Conservation (phyloP, 2,888 invertebrate species). For the Folsomia manolachei region DNA sequence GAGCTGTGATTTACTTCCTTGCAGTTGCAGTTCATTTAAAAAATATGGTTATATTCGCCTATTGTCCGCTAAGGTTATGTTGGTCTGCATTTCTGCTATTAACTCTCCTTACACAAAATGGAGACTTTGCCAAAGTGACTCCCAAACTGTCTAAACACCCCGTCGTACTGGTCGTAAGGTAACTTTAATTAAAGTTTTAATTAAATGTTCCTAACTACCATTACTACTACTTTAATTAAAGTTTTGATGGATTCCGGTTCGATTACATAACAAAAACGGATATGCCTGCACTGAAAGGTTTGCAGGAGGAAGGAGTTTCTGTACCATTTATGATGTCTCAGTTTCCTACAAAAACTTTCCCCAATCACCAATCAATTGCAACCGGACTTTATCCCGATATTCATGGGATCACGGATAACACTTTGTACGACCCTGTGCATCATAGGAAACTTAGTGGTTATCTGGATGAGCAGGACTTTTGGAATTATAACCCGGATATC, state of each 20-base stretch:
- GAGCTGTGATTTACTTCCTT: too few species aligned
- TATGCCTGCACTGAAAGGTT: constrained; percentile 61
- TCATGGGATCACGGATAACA: constrained; percentile 68
- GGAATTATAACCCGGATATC: constrained; percentile 34
- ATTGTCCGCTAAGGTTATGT: too few species aligned
- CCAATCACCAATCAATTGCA: constrained; percentile 70
- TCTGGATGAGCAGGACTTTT: constrained; percentile 40
- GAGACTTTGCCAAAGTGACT: too few species aligned
- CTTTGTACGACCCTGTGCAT: constrained; percentile 59
- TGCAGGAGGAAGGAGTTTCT: constrained; percentile 61
- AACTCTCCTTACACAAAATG: too few species aligned
- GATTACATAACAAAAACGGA: constrained; percentile 63
- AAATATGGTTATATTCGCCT: too few species aligned
- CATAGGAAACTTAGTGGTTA: constrained; percentile 38
- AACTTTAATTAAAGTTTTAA: too few species aligned
- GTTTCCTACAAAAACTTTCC: constrained; percentile 70
- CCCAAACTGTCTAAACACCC: constrained; percentile 36
- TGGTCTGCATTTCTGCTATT: too few species aligned
- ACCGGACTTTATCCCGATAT: constrained; percentile 67
- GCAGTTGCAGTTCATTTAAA: too few species aligned
- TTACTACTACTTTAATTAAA: too few species aligned
- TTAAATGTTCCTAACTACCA: too few species aligned
- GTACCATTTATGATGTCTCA: constrained; percentile 62
- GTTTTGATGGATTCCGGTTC: constrained; percentile 69
- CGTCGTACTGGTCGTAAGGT: constrained; percentile 60